Evolutionary conservation across 1,140 invertebrate species (phyloP).

Genomic region (Dreissena rostriformis): DNA sequence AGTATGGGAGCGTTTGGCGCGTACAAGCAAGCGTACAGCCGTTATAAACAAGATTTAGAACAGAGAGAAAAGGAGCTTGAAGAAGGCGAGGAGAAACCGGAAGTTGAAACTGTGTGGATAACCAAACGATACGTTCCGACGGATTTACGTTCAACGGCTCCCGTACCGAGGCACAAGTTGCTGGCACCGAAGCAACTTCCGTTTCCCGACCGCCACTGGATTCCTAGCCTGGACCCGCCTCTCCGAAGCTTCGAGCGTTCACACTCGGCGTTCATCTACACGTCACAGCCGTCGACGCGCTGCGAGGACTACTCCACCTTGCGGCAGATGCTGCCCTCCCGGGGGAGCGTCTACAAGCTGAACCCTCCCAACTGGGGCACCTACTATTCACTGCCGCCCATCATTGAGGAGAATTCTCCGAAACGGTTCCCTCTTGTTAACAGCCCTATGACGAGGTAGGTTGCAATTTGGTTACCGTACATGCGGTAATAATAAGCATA

Average conservation of each 20-base stretch:
- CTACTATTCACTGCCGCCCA: conserved; percentile 58
- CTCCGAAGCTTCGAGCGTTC: conserved; percentile 67
- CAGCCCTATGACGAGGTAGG: conserved; percentile 78
- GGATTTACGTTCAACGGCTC: conserved; percentile 72
- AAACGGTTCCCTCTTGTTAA: conserved; percentile 72
- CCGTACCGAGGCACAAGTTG: conserved; percentile 75
- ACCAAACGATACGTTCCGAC: conserved; percentile 75
- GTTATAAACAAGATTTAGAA: conserved; percentile 65
- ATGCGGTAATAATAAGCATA: too few relatives aligned
- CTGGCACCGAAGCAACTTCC: conserved; percentile 58
- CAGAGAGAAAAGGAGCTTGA: conserved; percentile 53
- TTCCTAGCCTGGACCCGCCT: conserved; percentile 70
- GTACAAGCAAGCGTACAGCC: conserved; percentile 67
- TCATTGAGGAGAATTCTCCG: conserved; percentile 37
- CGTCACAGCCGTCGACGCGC: conserved; percentile 68
- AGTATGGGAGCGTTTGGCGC: conserved; percentile 75
- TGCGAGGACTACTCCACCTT: conserved; percentile 78
- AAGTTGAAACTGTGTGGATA: conserved; percentile 73
- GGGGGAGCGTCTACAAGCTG: conserved; percentile 59
- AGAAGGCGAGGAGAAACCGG: conserved; percentile 36
- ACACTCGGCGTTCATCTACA: conserved; percentile 58
- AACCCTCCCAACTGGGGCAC: conserved; percentile 75
- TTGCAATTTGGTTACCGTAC: too few relatives aligned
- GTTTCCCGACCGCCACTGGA: conserved; percentile 68
- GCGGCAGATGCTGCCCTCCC: conserved; percentile 76